Evolutionary conservation across 1,140 invertebrate genomes (phyloP).

Genomic region (Temnothorax longispinosus): DNA sequence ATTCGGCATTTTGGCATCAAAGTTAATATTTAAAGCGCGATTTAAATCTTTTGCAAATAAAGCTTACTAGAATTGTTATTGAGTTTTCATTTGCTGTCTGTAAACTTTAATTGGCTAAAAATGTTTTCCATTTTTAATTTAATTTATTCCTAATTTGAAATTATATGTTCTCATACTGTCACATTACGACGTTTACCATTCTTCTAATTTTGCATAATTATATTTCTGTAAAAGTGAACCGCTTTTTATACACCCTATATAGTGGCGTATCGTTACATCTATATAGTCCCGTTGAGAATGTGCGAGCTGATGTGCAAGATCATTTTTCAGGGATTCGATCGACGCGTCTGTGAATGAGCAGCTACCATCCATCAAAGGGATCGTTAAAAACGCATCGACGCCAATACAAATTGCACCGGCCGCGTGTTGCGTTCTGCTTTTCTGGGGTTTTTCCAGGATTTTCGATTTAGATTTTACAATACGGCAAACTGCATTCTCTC

Average conservation of each 20-base stretch:
- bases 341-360: constrained; percentile 72
- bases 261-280: constrained; percentile 9
- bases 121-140: constrained; percentile 2
- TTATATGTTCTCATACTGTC: background rate
- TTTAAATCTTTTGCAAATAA: background rate
- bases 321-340: constrained; percentile 85
- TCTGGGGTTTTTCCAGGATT: constrained; percentile 43
- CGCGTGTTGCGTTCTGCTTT: constrained; percentile 32
- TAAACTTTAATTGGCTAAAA: no score
- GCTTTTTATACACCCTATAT: constrained; percentile 27
- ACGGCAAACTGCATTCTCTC: background rate
- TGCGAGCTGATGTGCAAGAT: constrained; percentile 71
- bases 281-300: constrained; percentile 46
- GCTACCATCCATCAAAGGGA: constrained; percentile 83
- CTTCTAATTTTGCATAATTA: background rate
- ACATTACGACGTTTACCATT: no score
- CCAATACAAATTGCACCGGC: constrained; percentile 81
- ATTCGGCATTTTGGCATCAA: background rate
- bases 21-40: background rate
- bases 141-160: background rate
- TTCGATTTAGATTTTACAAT: background rate
- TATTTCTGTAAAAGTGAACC: background rate
- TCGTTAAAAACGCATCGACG: constrained; percentile 85
- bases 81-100: background rate
- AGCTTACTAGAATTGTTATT: background rate